Base-by-base conservation (phyloP, 2,797 vertebrate genomes). In the Podarcis lilfordi region DNA sequence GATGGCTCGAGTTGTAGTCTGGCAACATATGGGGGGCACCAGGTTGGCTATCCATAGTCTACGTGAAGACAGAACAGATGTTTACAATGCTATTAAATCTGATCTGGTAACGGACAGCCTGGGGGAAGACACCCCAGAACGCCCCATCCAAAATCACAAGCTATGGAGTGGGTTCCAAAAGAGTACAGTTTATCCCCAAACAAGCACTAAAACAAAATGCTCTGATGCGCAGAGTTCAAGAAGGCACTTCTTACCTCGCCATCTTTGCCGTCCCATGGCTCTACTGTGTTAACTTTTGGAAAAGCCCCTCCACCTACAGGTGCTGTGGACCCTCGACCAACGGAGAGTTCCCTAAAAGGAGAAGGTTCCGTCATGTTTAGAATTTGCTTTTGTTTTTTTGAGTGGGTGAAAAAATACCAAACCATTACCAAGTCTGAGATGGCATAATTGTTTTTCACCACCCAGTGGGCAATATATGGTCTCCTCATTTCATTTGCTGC, bases 261-360 rank as follows among this genome's bases (percentile, higher is more conserved):
- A 55, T 99, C 98, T 95, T 98, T 98, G 90, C 98, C 99, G 35
- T 99, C 98, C 99, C 99, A 99, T 3, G 98, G 92, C 91, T 99
- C 98, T 19, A 97, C 97, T 5, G 93, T 29, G 82, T 97, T 85
- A 92, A 99, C 98, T 95, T 98, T 97, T 61, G 99, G 98, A 94
- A 99, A 98, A 84, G 93, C 82, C 0, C 98, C 98, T 0, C 98
- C 98, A 82, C 97, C 98, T 4, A 99, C 96, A 1, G 98, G 98
- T 71, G 98, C 97, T 3, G 98, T 99, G 1, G 98, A 99, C 15
- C 98, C 98, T 3, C 98, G 98, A 29, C 98, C 98, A 17, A 99
- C 97, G 0, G 99, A 99, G 0, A 99, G 97, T 93, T 98, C 99
- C 96, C 99, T 99, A 87, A 72, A 90, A 40, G 8, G 19, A 29